These are phyloP conservation scores for Sterrhoptilus dennistouni DNA, from an alignment of 2,113 vertebrate species.

Conservation along the genomic window DNA sequence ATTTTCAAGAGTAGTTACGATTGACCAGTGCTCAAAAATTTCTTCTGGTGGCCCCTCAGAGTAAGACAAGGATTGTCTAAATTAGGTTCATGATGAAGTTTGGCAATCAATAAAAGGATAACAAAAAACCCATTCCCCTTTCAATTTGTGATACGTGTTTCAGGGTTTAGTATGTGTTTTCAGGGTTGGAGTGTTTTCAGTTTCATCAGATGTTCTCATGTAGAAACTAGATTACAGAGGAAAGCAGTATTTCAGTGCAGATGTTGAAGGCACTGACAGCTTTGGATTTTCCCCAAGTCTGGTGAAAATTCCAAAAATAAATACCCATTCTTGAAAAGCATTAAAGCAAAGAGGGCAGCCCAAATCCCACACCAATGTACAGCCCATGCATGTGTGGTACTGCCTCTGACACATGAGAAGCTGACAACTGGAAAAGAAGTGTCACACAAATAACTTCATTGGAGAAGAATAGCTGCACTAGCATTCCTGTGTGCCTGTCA, in stretches of 20 bases:
- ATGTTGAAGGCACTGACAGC: background rate
- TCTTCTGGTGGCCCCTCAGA: background rate
- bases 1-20: background rate
- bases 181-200: background rate
- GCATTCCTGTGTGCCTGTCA: background rate
- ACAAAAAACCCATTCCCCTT: background rate
- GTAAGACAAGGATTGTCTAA: background rate
- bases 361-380: background rate
- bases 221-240: background rate
- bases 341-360: background rate
- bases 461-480: background rate
- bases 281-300: background rate
- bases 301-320: background rate
- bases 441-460: slow-evolving; percentile 45
- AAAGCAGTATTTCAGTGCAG: background rate
- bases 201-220: background rate
- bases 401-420: slow-evolving; percentile 24
- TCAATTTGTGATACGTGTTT: background rate
- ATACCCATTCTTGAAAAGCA: background rate
- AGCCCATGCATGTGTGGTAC: rapidly evolving
- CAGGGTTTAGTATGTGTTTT: background rate
- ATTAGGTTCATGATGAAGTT: background rate
- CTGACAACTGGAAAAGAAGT: slow-evolving; percentile 57
- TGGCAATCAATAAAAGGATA: background rate
- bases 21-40: background rate